Evolutionary conservation across 2,113 vertebrate genomes (phyloP).

Genomic region (Dromiciops gliroides): DNA sequence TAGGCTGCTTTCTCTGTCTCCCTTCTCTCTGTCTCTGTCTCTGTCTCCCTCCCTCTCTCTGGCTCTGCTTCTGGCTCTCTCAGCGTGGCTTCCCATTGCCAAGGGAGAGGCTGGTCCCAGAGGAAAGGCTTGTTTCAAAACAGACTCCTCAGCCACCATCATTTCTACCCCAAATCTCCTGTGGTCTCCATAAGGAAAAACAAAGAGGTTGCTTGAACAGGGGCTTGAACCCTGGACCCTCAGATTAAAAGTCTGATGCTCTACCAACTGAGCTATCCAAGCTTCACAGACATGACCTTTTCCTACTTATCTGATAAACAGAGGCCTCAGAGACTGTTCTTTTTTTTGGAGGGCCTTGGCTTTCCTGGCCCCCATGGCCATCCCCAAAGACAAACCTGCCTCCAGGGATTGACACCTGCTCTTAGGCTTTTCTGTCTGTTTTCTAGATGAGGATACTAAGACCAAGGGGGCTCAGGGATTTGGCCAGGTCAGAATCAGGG

Average conservation of each 20-base stretch:
- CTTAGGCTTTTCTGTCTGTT: not conserved
- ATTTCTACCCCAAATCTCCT: too few relatives aligned
- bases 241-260: not conserved
- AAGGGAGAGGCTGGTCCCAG: not conserved
- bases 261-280: not conserved
- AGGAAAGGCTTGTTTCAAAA: not conserved
- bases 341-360: not conserved
- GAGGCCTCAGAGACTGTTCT: not conserved
- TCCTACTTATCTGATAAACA: not conserved
- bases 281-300: fast-evolving
- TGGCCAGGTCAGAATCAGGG: not conserved
- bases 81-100: not conserved
- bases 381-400: not conserved
- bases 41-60: too few relatives aligned
- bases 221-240: not conserved
- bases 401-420: not conserved
- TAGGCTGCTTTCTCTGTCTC: not conserved
- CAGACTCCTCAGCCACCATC: not conserved
- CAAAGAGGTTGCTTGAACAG: not conserved
- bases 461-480: not conserved
- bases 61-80: too few relatives aligned
- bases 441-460: not conserved
- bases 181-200: not conserved
- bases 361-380: not conserved
- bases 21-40: too few relatives aligned